These are phyloP conservation scores for Gephyroberyx darwinii DNA, from an alignment of 2,797 vertebrate genomes.

Conservation along the genomic window DNA sequence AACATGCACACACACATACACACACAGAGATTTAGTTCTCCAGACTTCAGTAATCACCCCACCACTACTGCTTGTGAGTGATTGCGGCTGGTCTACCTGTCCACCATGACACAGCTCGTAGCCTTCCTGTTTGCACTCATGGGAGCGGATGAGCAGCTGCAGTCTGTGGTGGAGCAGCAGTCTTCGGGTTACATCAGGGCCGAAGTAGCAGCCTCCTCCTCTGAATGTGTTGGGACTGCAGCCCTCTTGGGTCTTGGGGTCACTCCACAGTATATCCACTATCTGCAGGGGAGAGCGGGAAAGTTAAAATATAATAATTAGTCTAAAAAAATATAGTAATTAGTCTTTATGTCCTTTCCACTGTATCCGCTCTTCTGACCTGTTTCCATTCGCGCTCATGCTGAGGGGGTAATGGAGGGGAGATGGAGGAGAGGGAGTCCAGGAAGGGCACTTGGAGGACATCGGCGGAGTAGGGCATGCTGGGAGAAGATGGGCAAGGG, in stretches of 20 bases:
- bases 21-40: too few relatives aligned
- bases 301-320: background rate
- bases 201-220: slow-evolving; percentile 97
- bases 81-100: slow-evolving; percentile 57
- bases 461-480: slow-evolving; percentile 53
- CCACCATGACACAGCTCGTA: slow-evolving; percentile 93
- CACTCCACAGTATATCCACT: slow-evolving; percentile 94
- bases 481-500: slow-evolving; percentile 65
- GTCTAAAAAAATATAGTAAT: background rate
- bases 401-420: slow-evolving; percentile 68
- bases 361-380: slow-evolving; percentile 67
- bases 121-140: slow-evolving; percentile 95
- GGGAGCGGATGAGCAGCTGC: slow-evolving; percentile 93
- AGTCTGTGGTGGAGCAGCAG: slow-evolving; percentile 87
- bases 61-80: too few relatives aligned
- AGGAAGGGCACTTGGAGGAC: slow-evolving; percentile 78
- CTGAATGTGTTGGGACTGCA: slow-evolving; percentile 90
- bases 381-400: slow-evolving; percentile 88
- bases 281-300: slow-evolving; percentile 75
- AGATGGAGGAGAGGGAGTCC: slow-evolving; percentile 74
- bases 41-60: too few relatives aligned
- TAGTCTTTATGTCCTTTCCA: background rate
- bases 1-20: too few relatives aligned
- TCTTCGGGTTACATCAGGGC: slow-evolving; percentile 87
- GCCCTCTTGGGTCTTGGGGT: slow-evolving; percentile 89